These are phyloP conservation scores for Sparidentex hasta DNA, from an alignment of 2,797 vertebrate genomes.

Conservation along the genomic window DNA sequence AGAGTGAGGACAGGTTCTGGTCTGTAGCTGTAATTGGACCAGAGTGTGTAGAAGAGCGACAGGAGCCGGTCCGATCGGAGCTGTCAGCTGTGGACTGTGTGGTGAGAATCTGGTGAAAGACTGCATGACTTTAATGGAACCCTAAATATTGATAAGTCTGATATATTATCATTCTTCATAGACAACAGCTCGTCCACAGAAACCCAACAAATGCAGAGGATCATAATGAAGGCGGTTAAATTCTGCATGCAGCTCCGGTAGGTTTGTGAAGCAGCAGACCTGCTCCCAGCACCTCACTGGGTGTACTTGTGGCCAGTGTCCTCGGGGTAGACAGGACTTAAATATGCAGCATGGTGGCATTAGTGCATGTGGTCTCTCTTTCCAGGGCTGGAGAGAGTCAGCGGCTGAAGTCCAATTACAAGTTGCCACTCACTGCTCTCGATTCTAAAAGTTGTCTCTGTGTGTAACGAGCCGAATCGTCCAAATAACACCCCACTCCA, in stretches of 20 bases:
- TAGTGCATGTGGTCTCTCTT: background rate
- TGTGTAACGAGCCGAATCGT: background rate
- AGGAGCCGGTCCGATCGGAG: background rate
- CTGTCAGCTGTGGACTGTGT: background rate
- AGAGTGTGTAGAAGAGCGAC: background rate
- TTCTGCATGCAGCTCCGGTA: background rate
- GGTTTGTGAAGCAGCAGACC: background rate
- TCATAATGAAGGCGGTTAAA: background rate
- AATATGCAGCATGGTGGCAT: slow-evolving; percentile 14
- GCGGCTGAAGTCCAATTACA: slow-evolving; percentile 4
- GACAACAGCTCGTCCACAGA: background rate
- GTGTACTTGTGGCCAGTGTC: background rate
- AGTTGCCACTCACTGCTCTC: slow-evolving; percentile 14
- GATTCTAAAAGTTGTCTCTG: slow-evolving; percentile 16
- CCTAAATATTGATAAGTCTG: background rate
- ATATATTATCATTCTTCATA: background rate
- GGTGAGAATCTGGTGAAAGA: no score
- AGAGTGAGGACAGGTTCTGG: no score
- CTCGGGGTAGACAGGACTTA: background rate
- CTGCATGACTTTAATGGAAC: background rate
- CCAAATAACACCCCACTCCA: background rate
- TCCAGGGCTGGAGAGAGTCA: slow-evolving; percentile 18
- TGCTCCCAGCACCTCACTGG: background rate
- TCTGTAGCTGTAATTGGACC: no score
- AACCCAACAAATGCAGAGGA: background rate